Evolutionary conservation across 2,888 invertebrate species (phyloP).

Genomic region (Thelaira solivaga): DNA sequence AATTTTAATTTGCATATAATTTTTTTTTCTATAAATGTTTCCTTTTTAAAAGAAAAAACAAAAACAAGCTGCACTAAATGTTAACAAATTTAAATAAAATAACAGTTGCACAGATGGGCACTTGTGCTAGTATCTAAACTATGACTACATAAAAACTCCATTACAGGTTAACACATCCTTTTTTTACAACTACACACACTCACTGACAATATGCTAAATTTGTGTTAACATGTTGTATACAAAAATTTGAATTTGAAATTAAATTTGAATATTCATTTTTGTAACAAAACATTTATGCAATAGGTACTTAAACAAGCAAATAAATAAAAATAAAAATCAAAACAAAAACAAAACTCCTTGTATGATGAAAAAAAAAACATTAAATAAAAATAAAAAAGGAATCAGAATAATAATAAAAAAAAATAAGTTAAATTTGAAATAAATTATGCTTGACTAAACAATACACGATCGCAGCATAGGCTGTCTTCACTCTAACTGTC

Average conservation of each 20-base stretch:
- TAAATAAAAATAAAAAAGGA: not conserved
- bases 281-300: slow-evolving; percentile 43
- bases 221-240: slow-evolving; percentile 4
- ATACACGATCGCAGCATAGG: no score
- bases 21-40: not conserved
- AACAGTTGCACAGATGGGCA: slow-evolving; percentile 2
- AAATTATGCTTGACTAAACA: no score
- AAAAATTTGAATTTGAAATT: no score
- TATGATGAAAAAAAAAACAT: not conserved
- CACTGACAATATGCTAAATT: slow-evolving; percentile 8
- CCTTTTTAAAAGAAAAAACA: slow-evolving; percentile 2
- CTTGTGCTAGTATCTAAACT: not conserved
- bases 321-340: not conserved
- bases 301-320: slow-evolving; percentile 17
- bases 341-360: no score
- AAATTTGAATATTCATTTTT: slow-evolving; percentile 41
- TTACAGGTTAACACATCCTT: slow-evolving; percentile 3
- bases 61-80: slow-evolving; percentile 40
- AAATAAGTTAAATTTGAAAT: no score
- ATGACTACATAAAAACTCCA: not conserved
- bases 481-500: no score
- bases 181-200: not conserved
- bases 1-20: slow-evolving; percentile 48
- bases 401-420: no score
- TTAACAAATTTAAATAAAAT: slow-evolving; percentile 24